Percentiles rank a stretch among this genome's conserved stretches.
Conservation (phyloP, 2,888 invertebrate genomes). For the Polia nebulosa region DNA sequence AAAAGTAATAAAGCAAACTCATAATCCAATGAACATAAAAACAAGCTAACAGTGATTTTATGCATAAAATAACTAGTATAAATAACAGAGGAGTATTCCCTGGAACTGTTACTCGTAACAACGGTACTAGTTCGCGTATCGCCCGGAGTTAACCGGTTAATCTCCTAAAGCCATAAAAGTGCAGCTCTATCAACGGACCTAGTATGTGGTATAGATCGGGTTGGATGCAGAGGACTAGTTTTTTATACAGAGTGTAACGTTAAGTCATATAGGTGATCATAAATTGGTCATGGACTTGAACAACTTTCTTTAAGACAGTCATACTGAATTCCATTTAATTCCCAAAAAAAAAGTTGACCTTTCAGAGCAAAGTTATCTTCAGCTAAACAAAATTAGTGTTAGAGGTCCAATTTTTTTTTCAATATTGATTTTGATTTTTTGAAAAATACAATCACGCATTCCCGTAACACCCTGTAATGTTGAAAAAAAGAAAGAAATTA, state of each 20-base stretch:
- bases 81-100: slow-evolving; percentile 5
- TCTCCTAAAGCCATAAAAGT: slow-evolving; percentile 60
- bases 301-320: too few relatives aligned
- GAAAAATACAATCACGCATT: too few relatives aligned
- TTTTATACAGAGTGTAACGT: slow-evolving; percentile 2
- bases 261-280: too few relatives aligned
- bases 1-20: not conserved
- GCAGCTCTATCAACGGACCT: slow-evolving; percentile 28
- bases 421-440: too few relatives aligned
- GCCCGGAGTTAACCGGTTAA: slow-evolving; percentile 44
- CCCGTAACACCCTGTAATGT: too few relatives aligned
- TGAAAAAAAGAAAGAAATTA: too few relatives aligned
- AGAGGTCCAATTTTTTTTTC: too few relatives aligned
- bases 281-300: too few relatives aligned
- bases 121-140: slow-evolving; percentile 13
- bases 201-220: slow-evolving; percentile 6
- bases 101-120: slow-evolving; percentile 15
- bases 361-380: too few relatives aligned
- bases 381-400: too few relatives aligned
- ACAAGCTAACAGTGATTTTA: not conserved
- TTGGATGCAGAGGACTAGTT: slow-evolving; percentile 5
- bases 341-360: too few relatives aligned
- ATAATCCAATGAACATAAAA: not conserved
- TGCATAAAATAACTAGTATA: slow-evolving; percentile 1
- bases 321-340: too few relatives aligned